Conservation (phyloP, 2,113 vertebrate genomes). For the Lepidothrix coronata region DNA sequence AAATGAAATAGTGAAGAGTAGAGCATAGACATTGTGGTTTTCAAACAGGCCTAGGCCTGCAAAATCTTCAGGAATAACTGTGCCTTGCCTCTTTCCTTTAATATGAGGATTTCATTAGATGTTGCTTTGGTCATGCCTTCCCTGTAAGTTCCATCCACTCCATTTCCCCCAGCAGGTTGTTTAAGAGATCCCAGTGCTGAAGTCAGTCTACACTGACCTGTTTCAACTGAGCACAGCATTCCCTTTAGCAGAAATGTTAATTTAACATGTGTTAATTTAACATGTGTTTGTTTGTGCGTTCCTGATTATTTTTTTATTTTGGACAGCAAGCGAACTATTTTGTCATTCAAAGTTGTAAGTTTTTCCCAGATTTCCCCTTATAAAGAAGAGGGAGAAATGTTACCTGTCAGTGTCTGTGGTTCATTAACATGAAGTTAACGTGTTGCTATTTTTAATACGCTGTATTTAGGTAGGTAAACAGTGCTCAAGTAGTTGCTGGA, state of each 20-base stretch:
- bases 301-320: not conserved
- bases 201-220: not conserved
- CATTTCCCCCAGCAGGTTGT: accelerated
- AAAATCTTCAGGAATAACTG: not conserved
- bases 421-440: not conserved
- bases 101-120: accelerated
- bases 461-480: not conserved
- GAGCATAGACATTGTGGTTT: not conserved
- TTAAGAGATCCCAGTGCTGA: not conserved
- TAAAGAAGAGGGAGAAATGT: not conserved
- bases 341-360: not conserved
- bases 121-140: not conserved
- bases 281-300: accelerated
- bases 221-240: accelerated
- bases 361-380: not conserved
- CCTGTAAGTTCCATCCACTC: not conserved
- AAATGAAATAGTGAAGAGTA: not conserved
- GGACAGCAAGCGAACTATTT: not conserved
- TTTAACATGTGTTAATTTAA: not conserved
- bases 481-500: not conserved
- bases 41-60: not conserved
- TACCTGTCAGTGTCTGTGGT: not conserved
- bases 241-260: not conserved
- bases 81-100: not conserved
- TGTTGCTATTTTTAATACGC: not conserved